Percentiles rank a stretch among this genome's conserved stretches.
Evolutionary conservation across 2,113 vertebrate species (phyloP).

Genomic region (Noturus placidus): DNA sequence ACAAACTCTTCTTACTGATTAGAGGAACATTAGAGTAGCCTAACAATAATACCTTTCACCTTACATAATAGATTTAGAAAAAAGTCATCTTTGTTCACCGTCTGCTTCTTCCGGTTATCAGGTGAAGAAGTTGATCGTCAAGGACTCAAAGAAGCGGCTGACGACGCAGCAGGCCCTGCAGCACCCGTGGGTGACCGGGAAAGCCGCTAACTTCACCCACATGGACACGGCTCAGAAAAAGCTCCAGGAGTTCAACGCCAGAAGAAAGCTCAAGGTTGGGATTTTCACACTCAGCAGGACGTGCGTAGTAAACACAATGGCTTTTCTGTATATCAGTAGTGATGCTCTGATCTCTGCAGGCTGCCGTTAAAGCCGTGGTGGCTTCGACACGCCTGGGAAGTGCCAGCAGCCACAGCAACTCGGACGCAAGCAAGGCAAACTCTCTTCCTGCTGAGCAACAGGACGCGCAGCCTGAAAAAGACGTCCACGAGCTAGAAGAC

Average conservation of each 20-base stretch:
- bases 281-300: neutral
- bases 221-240: conserved; percentile 90
- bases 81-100: no score
- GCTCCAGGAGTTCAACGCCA: conserved; percentile 87
- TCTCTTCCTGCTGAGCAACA: conserved; percentile 52
- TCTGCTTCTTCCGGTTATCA: conserved; percentile 51
- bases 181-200: conserved; percentile 87
- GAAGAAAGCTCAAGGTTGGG: conserved; percentile 85
- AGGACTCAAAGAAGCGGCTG: conserved; percentile 86
- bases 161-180: conserved; percentile 84
- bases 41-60: neutral
- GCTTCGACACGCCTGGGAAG: conserved; percentile 83
- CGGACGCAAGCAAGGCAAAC: conserved; percentile 69
- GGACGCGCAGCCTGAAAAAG: conserved; percentile 51
- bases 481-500: conserved; percentile 58
- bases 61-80: neutral
- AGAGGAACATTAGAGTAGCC: neutral
- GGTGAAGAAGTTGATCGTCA: conserved; percentile 86
- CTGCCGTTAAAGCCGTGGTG: conserved; percentile 86
- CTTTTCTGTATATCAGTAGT: neutral
- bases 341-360: conserved; percentile 64
- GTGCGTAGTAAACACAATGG: neutral
- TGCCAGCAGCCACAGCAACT: conserved; percentile 69
- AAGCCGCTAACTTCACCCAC: conserved; percentile 84
- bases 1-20: neutral